Evolutionary conservation across 2,888 invertebrate genomes (phyloP).

Genomic region (Andrena haemorrhoa): DNA sequence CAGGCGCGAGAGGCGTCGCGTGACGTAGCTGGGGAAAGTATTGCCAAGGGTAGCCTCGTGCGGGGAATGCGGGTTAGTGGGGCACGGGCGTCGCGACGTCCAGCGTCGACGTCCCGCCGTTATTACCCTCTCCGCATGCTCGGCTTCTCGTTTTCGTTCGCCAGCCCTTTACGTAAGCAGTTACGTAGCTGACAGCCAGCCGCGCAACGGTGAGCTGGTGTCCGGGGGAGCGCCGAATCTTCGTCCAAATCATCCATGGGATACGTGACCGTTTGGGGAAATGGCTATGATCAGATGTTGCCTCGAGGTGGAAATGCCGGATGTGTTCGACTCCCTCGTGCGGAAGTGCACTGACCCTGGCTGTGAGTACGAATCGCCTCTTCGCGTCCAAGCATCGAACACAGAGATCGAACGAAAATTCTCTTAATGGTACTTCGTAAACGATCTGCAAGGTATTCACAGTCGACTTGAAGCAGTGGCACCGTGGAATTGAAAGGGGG

Average conservation of each 20-base stretch:
- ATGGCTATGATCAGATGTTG: constrained; percentile 93
- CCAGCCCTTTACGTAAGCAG: background rate
- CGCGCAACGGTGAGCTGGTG: background rate
- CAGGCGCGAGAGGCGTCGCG: constrained; percentile 61
- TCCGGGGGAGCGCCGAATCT: no score
- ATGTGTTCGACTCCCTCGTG: constrained; percentile 90
- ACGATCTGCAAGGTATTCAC: background rate
- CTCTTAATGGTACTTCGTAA: background rate
- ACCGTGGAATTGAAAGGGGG: no score
- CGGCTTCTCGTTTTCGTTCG: background rate
- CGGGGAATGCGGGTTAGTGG: constrained; percentile 80
- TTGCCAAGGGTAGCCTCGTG: constrained; percentile 69
- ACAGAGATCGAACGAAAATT: background rate
- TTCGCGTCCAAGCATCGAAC: background rate
- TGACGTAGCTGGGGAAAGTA: constrained; percentile 67
- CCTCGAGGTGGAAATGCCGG: constrained; percentile 91
- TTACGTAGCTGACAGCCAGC: background rate
- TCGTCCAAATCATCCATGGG: constrained; percentile 2
- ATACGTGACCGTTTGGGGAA: background rate
- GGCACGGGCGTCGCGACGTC: constrained; percentile 74
- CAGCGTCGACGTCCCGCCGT: constrained; percentile 54
- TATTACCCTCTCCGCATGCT: constrained; percentile 4
- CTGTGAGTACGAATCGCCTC: constrained; percentile 88
- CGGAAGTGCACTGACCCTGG: constrained; percentile 93
- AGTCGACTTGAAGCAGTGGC: no score